These are phyloP conservation scores for Neodiprion lecontei DNA, from an alignment of 1,140 invertebrate genomes.

Conservation along the genomic window DNA sequence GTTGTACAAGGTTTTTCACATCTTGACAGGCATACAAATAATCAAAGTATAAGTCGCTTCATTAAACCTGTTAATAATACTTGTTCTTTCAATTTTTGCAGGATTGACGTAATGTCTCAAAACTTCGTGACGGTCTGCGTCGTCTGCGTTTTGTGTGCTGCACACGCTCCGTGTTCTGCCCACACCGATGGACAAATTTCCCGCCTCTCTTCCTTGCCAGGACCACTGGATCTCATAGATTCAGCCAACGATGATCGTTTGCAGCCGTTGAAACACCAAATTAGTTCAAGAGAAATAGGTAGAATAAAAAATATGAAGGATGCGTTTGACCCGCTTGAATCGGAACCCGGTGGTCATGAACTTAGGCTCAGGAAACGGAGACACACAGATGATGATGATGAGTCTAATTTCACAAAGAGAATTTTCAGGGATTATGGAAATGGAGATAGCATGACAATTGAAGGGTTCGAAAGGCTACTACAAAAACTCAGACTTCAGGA, in stretches of 20 bases:
- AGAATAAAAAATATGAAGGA: constrained; percentile 30
- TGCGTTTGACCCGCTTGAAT: constrained; percentile 41
- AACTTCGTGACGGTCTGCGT: constrained; percentile 78
- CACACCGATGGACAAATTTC: constrained; percentile 54
- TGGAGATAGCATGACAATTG: constrained; percentile 68
- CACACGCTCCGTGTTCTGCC: constrained; percentile 73
- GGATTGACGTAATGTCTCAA: constrained; percentile 53
- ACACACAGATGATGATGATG: constrained; percentile 39
- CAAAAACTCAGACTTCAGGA: constrained; percentile 67
- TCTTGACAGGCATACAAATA: no score
- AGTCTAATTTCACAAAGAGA: constrained; percentile 54
- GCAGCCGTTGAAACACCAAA: not conserved
- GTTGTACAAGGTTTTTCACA: no score
- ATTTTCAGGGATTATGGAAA: constrained; percentile 64
- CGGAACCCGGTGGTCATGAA: constrained; percentile 16
- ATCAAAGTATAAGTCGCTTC: no score
- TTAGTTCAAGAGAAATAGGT: not conserved
- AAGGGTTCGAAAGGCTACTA: constrained; percentile 72
- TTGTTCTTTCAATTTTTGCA: no score
- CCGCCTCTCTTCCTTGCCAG: not conserved
- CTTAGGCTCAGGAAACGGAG: constrained; percentile 23
- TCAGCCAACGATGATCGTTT: not conserved
- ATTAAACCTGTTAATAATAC: no score
- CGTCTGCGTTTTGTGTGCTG: constrained; percentile 78
- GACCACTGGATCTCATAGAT: not conserved